phyloP scores from a whole-genome alignment of 2,888 invertebrate species.

The Campoletis raptor region DNA sequence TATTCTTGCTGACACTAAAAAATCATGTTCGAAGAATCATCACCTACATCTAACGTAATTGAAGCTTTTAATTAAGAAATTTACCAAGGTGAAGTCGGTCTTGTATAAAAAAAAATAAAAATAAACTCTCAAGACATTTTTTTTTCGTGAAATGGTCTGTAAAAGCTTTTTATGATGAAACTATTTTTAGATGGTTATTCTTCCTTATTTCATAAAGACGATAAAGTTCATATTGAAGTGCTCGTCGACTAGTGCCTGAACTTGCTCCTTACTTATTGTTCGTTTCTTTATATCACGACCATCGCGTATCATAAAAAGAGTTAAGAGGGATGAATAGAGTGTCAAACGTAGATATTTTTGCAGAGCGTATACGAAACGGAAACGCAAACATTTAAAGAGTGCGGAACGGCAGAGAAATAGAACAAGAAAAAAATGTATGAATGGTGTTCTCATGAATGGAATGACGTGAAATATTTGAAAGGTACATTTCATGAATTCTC shows the following conservation, averaged over 20 bases:
- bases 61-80: slow-evolving; percentile 25
- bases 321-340: slow-evolving; percentile 26
- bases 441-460: slow-evolving; percentile 28
- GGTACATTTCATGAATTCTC: slow-evolving; percentile 29
- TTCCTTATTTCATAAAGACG: not conserved
- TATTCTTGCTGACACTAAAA: slow-evolving; percentile 76
- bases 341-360: not conserved
- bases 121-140: not conserved
- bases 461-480: slow-evolving; percentile 33
- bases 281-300: slow-evolving; percentile 1
- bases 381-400: not conserved
- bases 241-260: slow-evolving; percentile 9
- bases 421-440: slow-evolving; percentile 2
- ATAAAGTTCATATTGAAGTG: slow-evolving; percentile 6
- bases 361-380: not conserved
- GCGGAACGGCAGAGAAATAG: not conserved
- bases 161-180: not conserved
- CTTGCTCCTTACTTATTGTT: slow-evolving; percentile 33
- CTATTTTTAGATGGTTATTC: not conserved
- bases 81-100: not conserved
- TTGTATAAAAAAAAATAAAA: not conserved
- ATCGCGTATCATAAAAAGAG: slow-evolving; percentile 8
- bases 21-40: not conserved
- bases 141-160: not conserved
- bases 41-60: not conserved